phyloP scores from a whole-genome alignment of 1,140 invertebrate genomes.

The Drosophila nikananu region DNA sequence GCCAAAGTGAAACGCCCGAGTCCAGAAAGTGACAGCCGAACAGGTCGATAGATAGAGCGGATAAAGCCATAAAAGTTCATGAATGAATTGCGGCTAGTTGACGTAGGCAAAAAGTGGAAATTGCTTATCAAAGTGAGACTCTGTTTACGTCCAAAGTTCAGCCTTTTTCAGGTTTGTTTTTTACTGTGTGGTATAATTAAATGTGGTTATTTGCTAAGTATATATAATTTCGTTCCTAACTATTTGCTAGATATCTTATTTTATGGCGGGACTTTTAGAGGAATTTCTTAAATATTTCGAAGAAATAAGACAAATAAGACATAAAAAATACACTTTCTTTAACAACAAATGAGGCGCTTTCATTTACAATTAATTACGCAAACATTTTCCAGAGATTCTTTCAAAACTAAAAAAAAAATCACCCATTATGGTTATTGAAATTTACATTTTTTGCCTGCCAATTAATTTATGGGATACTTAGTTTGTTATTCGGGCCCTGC shows the following conservation, averaged over 20 bases:
- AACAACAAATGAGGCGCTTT: neutral
- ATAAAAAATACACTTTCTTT: neutral
- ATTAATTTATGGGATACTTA: conserved; percentile 39
- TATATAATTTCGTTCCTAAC: neutral
- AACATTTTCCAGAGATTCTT: neutral
- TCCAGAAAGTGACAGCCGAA: conserved; percentile 31
- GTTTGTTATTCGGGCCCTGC: conserved; percentile 17
- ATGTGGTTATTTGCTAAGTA: neutral
- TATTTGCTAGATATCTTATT: neutral
- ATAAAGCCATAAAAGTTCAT: conserved; percentile 44
- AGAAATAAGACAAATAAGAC: neutral
- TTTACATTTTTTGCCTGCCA: conserved; percentile 6
- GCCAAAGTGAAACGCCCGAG: conserved; percentile 35
- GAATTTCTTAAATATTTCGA: neutral
- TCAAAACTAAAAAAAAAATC: neutral
- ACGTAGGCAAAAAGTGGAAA: conserved; percentile 18
- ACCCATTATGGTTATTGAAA: neutral
- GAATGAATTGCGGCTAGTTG: conserved; percentile 25
- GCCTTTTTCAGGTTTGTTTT: neutral
- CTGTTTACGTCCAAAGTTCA: conserved; percentile 13
- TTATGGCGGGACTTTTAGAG: neutral
- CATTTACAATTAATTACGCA: neutral
- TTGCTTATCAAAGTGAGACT: conserved; percentile 12
- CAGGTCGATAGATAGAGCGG: conserved; percentile 30
- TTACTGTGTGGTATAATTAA: no score